Percentiles rank a stretch among this genome's conserved stretches.
Conservation (phyloP, 2,797 vertebrate genomes). For the Microctenopoma lineatum region DNA sequence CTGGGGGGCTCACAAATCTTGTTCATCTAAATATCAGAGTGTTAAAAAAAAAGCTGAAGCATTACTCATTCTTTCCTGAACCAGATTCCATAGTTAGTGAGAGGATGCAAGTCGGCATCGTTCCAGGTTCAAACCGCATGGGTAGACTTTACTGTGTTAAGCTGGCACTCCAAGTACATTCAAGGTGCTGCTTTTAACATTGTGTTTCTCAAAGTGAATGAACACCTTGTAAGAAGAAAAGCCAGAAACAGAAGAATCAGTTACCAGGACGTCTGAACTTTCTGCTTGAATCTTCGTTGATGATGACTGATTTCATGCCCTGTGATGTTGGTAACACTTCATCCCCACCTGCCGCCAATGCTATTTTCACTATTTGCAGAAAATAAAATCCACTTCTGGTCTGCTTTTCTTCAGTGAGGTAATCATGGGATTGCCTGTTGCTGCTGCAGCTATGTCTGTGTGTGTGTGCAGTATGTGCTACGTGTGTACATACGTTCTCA, state of each 20-base stretch:
- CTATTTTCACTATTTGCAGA: too few relatives aligned
- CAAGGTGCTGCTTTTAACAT: slow-evolving; percentile 65
- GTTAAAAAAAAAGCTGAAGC: slow-evolving; percentile 14
- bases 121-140: slow-evolving; percentile 55
- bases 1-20: slow-evolving; percentile 32
- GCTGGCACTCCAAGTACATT: slow-evolving; percentile 55
- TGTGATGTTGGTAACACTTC: too few relatives aligned
- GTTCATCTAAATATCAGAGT: slow-evolving; percentile 16
- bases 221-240: slow-evolving; percentile 27
- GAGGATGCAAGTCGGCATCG: slow-evolving; percentile 26
- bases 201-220: slow-evolving; percentile 58
- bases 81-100: slow-evolving; percentile 14
- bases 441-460: neutral
- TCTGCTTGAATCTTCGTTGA: slow-evolving; percentile 13
- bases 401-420: slow-evolving; percentile 20
- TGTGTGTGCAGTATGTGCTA: slow-evolving; percentile 14
- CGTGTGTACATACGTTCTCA: slow-evolving; percentile 54
- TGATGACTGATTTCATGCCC: too few relatives aligned
- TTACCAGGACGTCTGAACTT: slow-evolving; percentile 30
- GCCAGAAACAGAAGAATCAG: slow-evolving; percentile 15
- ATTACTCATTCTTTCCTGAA: slow-evolving; percentile 56
- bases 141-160: slow-evolving; percentile 49
- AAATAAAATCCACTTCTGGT: neutral
- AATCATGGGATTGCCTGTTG: slow-evolving; percentile 14
- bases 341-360: too few relatives aligned